Base-by-base conservation (phyloP, 2,888 invertebrate genomes). In the Ectemnius continuus region DNA sequence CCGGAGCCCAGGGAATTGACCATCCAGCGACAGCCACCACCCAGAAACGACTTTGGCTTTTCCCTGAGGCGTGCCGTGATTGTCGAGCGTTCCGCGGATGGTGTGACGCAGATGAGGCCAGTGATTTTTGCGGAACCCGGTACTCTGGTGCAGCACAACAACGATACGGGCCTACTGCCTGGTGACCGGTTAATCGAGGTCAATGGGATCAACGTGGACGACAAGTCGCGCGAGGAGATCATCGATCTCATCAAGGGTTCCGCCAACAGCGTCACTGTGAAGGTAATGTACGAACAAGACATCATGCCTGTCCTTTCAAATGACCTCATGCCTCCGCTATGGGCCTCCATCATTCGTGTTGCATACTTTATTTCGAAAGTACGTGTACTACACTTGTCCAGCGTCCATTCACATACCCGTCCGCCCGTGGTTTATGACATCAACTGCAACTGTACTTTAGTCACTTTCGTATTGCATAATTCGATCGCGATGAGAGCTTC, bases 111-210 rank as follows among this genome's bases (percentile, higher is more conserved):
- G 67, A 93, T 93, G 91, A 94, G 93, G 84, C 94, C 96, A 67
- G 97, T 97, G 26, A 96, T 97, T 80, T 95, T 98, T 87, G 98
- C 98, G 13, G 98, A 98, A 89, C 98, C 98, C 0, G 97, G 97
- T 13, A 94, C 95, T 13, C 94, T 95, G 73, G 93, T 94, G 80
- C 93, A 93, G 79, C 92, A 92, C 79, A 91, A 91, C 80, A 91
- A 92, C 81, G 95, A 95, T 82, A 97, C 96, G 6, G 97, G 98
- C 4, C 92, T 99, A 26, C 92, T 98, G 72, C 98, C 98, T n/a
- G 99, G 99, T 4, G 99, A 99, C 91, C 94, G 97, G 84, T 93
- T 99, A 36, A 92, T 98, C 82, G 97, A 97, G 92, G 97, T 99
- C 46, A 98, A 98, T 88, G 96, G 95, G 28, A 93, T 95, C 28